These are phyloP conservation scores for Lutjanus argentimaculatus DNA, from an alignment of 2,797 vertebrate genomes.

Conservation along the genomic window DNA sequence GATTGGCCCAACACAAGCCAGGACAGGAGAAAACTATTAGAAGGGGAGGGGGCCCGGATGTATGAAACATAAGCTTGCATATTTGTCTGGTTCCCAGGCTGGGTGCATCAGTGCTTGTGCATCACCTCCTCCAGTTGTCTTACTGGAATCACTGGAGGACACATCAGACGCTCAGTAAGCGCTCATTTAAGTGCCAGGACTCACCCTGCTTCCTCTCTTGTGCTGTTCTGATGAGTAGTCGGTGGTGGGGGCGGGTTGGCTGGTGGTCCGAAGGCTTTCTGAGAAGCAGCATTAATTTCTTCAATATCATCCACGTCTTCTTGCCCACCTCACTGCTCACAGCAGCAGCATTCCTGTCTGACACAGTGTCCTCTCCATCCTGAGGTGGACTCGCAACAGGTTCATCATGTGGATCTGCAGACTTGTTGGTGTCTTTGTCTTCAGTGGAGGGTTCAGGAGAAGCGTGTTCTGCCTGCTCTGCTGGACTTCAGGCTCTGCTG, in stretches of 20 bases:
- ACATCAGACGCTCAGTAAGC: no score
- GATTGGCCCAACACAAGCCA: no score
- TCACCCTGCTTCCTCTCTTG: conserved; percentile 67
- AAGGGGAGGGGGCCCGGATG: no score
- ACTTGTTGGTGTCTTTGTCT: neutral
- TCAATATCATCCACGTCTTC: conserved; percentile 12
- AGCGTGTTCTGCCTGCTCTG: conserved; percentile 18
- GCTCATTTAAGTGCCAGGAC: neutral
- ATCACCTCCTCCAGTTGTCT: neutral
- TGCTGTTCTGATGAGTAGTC: conserved; percentile 35
- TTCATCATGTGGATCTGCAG: neutral
- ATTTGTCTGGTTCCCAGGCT: no score
- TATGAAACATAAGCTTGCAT: no score
- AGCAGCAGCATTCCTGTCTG: conserved; percentile 22
- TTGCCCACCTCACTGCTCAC: neutral
- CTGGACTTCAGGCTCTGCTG: neutral
- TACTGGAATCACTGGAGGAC: neutral
- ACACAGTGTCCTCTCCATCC: conserved; percentile 1
- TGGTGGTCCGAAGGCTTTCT: conserved; percentile 77
- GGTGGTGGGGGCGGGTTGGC: conserved; percentile 84
- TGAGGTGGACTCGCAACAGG: conserved; percentile 5
- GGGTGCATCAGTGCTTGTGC: neutral
- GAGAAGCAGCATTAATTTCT: conserved; percentile 15
- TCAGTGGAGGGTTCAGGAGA: neutral
- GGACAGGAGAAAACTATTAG: no score